Percentiles rank a stretch among this genome's conserved stretches.
phyloP scores from a whole-genome alignment of 1,140 invertebrate genomes.

The Globodera rostochiensis region DNA sequence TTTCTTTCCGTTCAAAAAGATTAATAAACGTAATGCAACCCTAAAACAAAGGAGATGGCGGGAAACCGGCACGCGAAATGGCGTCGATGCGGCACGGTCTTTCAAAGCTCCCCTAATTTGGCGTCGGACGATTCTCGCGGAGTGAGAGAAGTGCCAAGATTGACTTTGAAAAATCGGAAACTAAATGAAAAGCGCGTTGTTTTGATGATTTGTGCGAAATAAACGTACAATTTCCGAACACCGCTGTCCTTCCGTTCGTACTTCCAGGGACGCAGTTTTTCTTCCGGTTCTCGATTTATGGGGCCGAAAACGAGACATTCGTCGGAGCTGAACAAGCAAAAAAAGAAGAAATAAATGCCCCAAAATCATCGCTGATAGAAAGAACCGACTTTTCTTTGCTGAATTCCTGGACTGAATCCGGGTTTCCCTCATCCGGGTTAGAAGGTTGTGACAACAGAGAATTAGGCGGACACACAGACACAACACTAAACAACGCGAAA shows the following conservation, averaged over 20 bases:
- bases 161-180: slow-evolving; percentile 42
- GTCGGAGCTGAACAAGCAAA: slow-evolving; percentile 66
- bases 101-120: slow-evolving; percentile 5
- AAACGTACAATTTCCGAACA: slow-evolving; percentile 57
- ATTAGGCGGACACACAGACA: not conserved
- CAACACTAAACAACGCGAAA: not conserved
- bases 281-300: slow-evolving; percentile 88
- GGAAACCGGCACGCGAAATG: too few species aligned
- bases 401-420: slow-evolving; percentile 7
- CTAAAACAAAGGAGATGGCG: too few species aligned
- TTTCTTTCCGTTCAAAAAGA: too few species aligned
- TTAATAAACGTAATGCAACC: too few species aligned
- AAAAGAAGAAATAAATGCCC: slow-evolving; percentile 5
- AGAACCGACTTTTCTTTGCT: not conserved
- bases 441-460: not conserved
- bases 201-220: not conserved
- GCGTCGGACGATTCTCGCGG: slow-evolving; percentile 28
- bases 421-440: not conserved
- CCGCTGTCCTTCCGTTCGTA: slow-evolving; percentile 64
- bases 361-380: too few species aligned
- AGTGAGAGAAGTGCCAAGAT: slow-evolving; percentile 31
- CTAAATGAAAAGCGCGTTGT: slow-evolving; percentile 27
- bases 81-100: too few species aligned
- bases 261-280: slow-evolving; percentile 75
- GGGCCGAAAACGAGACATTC: slow-evolving; percentile 91